Conservation (phyloP, 92 coral and sea anemone genomes). For the Metridium senile region DNA sequence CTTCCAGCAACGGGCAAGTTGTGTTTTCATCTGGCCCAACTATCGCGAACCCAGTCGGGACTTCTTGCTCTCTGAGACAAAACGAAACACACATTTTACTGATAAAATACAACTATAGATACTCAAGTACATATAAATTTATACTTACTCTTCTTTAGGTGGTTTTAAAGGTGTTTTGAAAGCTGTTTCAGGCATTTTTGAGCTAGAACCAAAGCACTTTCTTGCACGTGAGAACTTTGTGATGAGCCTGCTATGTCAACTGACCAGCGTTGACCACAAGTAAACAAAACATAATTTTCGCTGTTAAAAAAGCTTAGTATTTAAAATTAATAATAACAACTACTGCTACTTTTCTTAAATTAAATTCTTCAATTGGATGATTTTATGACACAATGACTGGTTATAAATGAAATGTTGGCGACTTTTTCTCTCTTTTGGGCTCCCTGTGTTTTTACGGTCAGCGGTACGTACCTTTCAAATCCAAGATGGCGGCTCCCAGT, state of each 20-base stretch:
- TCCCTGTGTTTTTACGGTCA: conserved; percentile 23
- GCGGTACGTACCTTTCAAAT: conserved; percentile 3
- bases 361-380: too few relatives aligned
- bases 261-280: background rate
- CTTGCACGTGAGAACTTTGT: conserved; percentile 6
- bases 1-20: conserved; percentile 21
- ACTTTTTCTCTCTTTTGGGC: conserved; percentile 7
- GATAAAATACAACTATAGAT: background rate
- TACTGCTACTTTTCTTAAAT: too few relatives aligned
- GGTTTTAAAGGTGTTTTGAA: conserved; percentile 11
- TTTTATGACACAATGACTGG: too few relatives aligned
- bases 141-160: conserved; percentile 5
- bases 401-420: too few relatives aligned
- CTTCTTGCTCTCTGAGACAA: conserved; percentile 1
- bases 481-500: conserved; percentile 73
- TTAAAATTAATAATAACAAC: too few relatives aligned
- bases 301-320: too few relatives aligned
- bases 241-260: conserved; percentile 14
- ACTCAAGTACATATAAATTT: background rate
- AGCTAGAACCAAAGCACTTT: background rate
- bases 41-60: conserved; percentile 16
- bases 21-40: conserved; percentile 17
- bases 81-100: background rate
- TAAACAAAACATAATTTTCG: background rate
- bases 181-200: background rate